Base-by-base conservation (phyloP, 2,113 vertebrate genomes). In the Amia ocellicauda region DNA sequence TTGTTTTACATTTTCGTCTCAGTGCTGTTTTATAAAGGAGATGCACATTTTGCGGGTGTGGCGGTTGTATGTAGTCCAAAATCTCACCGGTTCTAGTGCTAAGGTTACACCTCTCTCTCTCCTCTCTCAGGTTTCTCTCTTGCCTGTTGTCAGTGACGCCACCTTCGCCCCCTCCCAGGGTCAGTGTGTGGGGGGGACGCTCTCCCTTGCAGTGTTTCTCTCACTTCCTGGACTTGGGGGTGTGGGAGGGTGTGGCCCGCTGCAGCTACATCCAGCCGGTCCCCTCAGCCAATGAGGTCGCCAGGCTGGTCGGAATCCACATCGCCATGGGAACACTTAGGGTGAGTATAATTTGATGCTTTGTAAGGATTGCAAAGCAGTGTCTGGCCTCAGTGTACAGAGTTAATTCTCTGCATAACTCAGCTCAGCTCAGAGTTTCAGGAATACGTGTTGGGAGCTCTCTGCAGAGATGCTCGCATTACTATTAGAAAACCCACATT, bases 321-420 rank as follows among this genome's bases (percentile, higher is more conserved):
- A 82, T 90, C 62, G 87, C 87, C 52, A 90, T 90, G 87, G 89
- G 87, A 78, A 88, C 87, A 29, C 72, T 90, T 19, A 88, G 88
- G 86, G 88, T 88, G 68, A 75, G 85, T n/a, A n/a, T n/a, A n/a
- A n/a, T n/a, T n/a, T n/a, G n/a, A n/a, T n/a, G n/a, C n/a, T n/a
- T n/a, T n/a, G n/a, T n/a, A n/a, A n/a, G n/a, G n/a, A n/a, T n/a
- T n/a, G n/a, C n/a, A n/a, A n/a, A n/a, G n/a, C n/a, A n/a, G n/a
- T n/a, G n/a, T n/a, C n/a, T n/a, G n/a, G n/a, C n/a, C n/a, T n/a
- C n/a, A n/a, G n/a, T n/a, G n/a, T n/a, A n/a, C n/a, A n/a, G n/a
- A n/a, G n/a, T n/a, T n/a, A n/a, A n/a, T n/a, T n/a, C n/a, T n/a
- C n/a, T n/a, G n/a, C n/a, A n/a, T n/a, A n/a, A n/a, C n/a, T n/a